Base-by-base conservation (phyloP, 1,140 invertebrate genomes). In the Platorchestia sp. region DNA sequence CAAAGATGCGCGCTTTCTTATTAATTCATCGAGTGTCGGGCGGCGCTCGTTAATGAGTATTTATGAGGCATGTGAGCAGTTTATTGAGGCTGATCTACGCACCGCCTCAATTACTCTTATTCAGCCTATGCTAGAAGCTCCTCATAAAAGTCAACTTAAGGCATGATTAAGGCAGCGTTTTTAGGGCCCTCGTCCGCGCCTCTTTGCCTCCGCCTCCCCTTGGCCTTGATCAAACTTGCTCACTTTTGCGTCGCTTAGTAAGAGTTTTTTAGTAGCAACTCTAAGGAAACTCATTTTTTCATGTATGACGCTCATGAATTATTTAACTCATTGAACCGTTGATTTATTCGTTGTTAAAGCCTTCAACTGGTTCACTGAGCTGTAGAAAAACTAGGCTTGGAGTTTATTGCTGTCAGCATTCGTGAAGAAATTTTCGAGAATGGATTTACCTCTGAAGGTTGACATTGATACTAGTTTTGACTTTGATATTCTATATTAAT, bases 31-130 rank as follows among this genome's bases (percentile, higher is more conserved):
- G 91, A 36, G 45, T 47, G 91, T 93, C 45, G 91, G 40, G 91
- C 43, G 43, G 43, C 91, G 91, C 45, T 93, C 91, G 91, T 93
- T 93, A 93, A 93, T 93, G 43, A 93, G 43, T 93, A 93, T 93
- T 93, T 93, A 93, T 45, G 91, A 93, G 91, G 91, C 91, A 22
- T 45, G 91, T 93, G 91, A 93, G 91, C 91, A 47, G 91, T 93
- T 93, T 93, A 93, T 47, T 45, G 45, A 45, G 91, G 91, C 91
- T 93, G 91, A 93, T 93, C 43, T 93, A 93, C 91, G 91, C 91
- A 93, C 91, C 91, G 45, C 91, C 91, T 93, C 91, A 93, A 93
- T 93, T 93, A 93, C 91, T 93, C 91, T 93, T 93, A 93, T 93
- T 93, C 91, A 93, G 91, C 91, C 45, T 45, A 93, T 93, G 91